Evolutionary conservation across 2,888 invertebrate species (phyloP), one percentile per base, ranked within the genome.

Genomic region (Chrysomela aeneicollis): DNA sequence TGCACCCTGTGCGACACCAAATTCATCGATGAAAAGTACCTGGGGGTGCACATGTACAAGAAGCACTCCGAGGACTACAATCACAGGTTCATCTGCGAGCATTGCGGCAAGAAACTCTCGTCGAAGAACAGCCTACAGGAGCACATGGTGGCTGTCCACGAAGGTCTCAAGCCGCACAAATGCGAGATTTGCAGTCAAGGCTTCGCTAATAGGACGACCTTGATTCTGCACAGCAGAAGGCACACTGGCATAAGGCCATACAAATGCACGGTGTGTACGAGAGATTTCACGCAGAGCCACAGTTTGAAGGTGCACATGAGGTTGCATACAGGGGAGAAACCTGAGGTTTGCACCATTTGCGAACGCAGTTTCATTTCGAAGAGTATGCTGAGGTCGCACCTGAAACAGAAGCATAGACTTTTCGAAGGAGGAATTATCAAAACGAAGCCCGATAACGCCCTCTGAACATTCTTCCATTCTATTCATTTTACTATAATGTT

Each of bases 181-280:
- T 87, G 87, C 67, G 83, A 85, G 12, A 81, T 84, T 61, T 88
- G 88, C 66, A 84, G 84, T 46, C 87, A 87, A 69, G 77, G 85
- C 0, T 88, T 88, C 72, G 86, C 86, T 26, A 84, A 87, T 66
- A 84, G 84, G 64, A 85, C 85, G 55, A 86, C 86, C 0, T 72
- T 87, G 58, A 85, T 82, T 42, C 79, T 84, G 0, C 87, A 87
- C 59, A 84, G 85, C 79, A 84, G 87, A 0, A 82, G 82, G 0
- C 88, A 88, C 60, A 85, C 85, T 0, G 86, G 86, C 0, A 80
- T 85, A 0, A 79, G 86, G 32, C 87, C 87, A 1, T 86, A 83
- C 52, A 83, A 85, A 26, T 87, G 87, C 64, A 83, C 85, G 2
- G 81, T 83, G 61, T 87, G 88, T 64, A 84, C 84, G 50, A 87